Conservation (phyloP, 2,113 vertebrate species). For the Lutjanus erythropterus region DNA sequence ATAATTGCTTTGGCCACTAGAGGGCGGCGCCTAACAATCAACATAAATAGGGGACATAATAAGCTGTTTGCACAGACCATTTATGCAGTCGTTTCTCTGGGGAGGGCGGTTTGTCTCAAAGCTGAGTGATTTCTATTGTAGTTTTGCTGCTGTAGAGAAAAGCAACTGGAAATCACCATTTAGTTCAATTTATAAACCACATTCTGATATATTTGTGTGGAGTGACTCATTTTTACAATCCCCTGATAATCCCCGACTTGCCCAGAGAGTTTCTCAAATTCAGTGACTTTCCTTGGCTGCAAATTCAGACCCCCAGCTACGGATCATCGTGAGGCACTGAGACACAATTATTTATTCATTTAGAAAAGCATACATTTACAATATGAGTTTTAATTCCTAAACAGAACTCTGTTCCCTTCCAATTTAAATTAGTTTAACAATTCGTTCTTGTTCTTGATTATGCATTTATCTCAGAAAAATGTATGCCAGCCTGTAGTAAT, state of each 20-base stretch:
- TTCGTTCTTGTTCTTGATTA: background rate
- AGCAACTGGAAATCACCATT: slow-evolving; percentile 3
- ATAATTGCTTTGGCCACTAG: too few relatives aligned
- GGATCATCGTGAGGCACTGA: background rate
- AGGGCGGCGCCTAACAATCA: too few relatives aligned
- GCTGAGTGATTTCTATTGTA: background rate
- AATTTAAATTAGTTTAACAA: background rate
- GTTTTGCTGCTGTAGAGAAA: background rate
- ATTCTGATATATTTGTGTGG: slow-evolving; percentile 8
- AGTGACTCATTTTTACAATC: slow-evolving; percentile 20
- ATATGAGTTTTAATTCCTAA: background rate
- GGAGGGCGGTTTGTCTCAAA: background rate
- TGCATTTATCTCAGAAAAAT: background rate
- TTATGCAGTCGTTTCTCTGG: too few relatives aligned
- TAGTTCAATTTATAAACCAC: background rate
- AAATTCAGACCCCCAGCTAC: background rate
- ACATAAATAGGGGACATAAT: too few relatives aligned
- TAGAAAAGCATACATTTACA: background rate
- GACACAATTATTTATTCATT: slow-evolving; percentile 13
- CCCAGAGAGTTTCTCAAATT: background rate
- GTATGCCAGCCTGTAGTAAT: background rate
- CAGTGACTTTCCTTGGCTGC: slow-evolving; percentile 1
- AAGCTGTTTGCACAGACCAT: too few relatives aligned
- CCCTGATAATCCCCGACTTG: slow-evolving; percentile 20
- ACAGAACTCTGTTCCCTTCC: background rate